Percentiles rank a stretch among this genome's conserved stretches.
phyloP scores from a whole-genome alignment of 2,113 vertebrate species.

The Thermophis baileyi region DNA sequence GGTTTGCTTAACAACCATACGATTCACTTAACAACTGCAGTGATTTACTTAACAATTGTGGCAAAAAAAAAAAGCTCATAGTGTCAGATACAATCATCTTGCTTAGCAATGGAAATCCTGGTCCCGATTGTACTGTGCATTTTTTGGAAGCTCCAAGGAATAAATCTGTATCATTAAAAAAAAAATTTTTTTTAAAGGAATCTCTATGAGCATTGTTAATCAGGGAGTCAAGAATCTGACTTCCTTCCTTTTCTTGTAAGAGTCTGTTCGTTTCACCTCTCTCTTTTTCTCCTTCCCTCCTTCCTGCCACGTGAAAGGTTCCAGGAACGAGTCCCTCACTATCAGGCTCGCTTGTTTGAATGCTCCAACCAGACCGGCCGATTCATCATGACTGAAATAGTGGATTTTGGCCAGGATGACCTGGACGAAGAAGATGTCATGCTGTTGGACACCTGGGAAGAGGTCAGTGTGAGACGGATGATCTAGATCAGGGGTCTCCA shows the following conservation, averaged over 20 bases:
- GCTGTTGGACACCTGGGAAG: slow-evolving; percentile 91
- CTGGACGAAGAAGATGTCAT: slow-evolving; percentile 90
- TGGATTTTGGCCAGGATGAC: slow-evolving; percentile 81
- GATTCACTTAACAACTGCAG: background rate
- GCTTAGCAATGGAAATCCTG: too few relatives aligned
- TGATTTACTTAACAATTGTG: background rate
- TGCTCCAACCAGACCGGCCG: slow-evolving; percentile 88
- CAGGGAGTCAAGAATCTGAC: background rate
- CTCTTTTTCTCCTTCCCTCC: slow-evolving; percentile 2
- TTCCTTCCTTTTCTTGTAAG: background rate
- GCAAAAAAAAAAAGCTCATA: background rate
- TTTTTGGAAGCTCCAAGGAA: background rate
- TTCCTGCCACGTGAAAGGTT: slow-evolving; percentile 64
- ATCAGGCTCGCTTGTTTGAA: slow-evolving; percentile 84
- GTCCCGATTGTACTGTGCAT: too few relatives aligned
- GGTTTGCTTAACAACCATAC: background rate
- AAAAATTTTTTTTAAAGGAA: background rate
- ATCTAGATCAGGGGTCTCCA: background rate
- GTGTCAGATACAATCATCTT: too few relatives aligned
- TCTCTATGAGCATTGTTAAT: background rate
- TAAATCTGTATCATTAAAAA: background rate
- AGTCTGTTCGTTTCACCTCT: slow-evolving; percentile 5
- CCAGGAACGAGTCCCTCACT: slow-evolving; percentile 65
- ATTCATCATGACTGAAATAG: slow-evolving; percentile 84
- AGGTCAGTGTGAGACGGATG: slow-evolving; percentile 69